Percentiles rank a stretch among this genome's conserved stretches.
phyloP scores from a whole-genome alignment of 1,140 invertebrate genomes.

The Anastatus disparis region DNA sequence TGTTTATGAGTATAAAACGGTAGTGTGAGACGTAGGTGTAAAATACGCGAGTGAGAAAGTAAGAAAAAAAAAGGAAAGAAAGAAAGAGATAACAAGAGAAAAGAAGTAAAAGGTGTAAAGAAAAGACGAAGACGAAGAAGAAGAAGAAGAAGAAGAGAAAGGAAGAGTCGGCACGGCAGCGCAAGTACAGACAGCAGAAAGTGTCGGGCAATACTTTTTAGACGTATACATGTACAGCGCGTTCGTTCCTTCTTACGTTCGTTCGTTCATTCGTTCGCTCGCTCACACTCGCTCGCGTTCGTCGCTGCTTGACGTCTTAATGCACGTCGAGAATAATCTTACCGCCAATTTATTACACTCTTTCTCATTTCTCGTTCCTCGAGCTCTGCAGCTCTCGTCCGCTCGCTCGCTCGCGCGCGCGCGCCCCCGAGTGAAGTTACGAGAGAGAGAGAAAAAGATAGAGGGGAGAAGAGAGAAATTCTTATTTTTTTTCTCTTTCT shows the following conservation, averaged over 20 bases:
- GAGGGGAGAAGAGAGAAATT: neutral
- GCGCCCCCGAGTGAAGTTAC: too few species aligned
- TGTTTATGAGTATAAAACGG: too few species aligned
- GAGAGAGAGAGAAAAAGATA: constrained; percentile 30
- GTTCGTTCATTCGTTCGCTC: neutral
- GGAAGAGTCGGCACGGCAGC: constrained; percentile 22
- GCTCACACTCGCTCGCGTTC: constrained; percentile 49
- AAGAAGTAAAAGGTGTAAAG: too few species aligned
- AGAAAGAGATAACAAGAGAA: neutral
- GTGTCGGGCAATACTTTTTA: constrained; percentile 67
- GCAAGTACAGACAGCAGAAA: constrained; percentile 51
- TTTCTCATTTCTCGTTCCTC: constrained; percentile 65
- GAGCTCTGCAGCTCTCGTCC: too few species aligned
- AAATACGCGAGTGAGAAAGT: neutral
- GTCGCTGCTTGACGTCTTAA: constrained; percentile 68
- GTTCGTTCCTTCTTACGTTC: neutral
- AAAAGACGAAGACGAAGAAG: too few species aligned
- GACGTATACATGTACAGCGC: too few species aligned
- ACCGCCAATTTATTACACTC: constrained; percentile 68
- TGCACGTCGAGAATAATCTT: constrained; percentile 68
- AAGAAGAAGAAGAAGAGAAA: constrained; percentile 9
- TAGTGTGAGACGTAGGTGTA: neutral
- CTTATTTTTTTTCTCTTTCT: constrained; percentile 19
- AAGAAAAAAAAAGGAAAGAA: neutral
- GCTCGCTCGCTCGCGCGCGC: too few species aligned